Conservation (phyloP, 2,797 vertebrate genomes). For the Anas flavirostris region DNA sequence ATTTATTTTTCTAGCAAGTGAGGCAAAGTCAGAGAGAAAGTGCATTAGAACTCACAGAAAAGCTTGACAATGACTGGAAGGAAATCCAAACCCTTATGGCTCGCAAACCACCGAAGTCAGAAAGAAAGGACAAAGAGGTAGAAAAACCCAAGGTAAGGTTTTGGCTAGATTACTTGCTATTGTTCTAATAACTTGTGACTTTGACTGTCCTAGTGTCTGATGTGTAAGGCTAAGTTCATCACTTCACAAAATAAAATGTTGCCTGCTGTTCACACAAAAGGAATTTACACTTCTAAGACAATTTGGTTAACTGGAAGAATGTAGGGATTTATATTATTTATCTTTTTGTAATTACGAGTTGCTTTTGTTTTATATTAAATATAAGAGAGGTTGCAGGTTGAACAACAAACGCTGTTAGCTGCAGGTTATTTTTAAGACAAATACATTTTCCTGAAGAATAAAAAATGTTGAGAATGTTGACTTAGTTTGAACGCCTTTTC, state of each 20-base stretch:
- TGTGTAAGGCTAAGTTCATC: neutral
- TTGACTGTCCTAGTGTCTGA: neutral
- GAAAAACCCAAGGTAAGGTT: conserved; percentile 85
- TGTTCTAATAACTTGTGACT: neutral
- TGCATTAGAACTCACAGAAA: conserved; percentile 91
- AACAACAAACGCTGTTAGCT: neutral
- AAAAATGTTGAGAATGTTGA: neutral
- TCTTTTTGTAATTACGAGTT: neutral
- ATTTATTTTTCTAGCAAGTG: conserved; percentile 82
- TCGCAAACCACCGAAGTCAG: conserved; percentile 80
- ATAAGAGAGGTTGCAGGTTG: neutral
- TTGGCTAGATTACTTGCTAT: neutral
- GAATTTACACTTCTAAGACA: neutral
- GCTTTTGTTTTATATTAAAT: neutral
- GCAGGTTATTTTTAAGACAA: neutral
- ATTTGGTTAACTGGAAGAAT: neutral
- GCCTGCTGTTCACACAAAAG: neutral
- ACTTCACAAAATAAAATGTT: neutral
- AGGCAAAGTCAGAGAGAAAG: conserved; percentile 90
- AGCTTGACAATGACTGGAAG: conserved; percentile 95
- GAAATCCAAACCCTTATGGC: conserved; percentile 88
- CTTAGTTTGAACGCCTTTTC: neutral
- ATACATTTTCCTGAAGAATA: neutral
- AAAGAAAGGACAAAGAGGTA: conserved; percentile 68
- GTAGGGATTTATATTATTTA: neutral